Evolutionary conservation across 2,113 vertebrate species (phyloP), one percentile per base, ranked within the genome.

Genomic region (Albula goreensis): DNA sequence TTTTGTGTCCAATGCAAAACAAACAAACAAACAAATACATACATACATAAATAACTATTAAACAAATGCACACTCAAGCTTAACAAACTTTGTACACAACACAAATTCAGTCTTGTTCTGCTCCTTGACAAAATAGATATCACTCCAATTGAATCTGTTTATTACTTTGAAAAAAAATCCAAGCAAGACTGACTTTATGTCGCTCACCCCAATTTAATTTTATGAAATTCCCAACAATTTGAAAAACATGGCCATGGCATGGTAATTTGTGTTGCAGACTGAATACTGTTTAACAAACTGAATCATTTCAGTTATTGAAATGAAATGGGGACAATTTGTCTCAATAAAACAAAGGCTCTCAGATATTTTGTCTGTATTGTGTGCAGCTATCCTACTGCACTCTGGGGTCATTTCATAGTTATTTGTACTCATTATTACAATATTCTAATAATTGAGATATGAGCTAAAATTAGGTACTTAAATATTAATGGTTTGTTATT

Each of bases 401-500:
- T 84, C 83, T 1, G 83, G 66, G 83, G 83, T 77, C 57, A 84
- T 50, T 56, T 50, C 7, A n/a, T 84, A 84, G 48, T 84, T 74
- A 41, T 41, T 41, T 41, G 31, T 41, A 74, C 41, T 84, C 60
- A 70, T 50, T 49, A 74, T 84, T 70, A 25, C 15, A n/a, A 50
- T 74, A 70, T 74, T 41, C 70, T 84, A 84, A 70, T 84, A 84
- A 84, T 74, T 70, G 63, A 84, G 63, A 84, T 8, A 22, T 74
- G 63, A 74, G 48, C 83, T 50, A 19, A 77, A 84, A 84, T 48
- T 41, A 77, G 41, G 57, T 84, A 25, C 50, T 66, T 66, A 84
- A 84, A 70, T 83, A 84, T 84, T 49, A 84, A 84, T 84, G 83
- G 52, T 12, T 70, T 74, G 60, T 84, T 74, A 84, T 84, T 84